Percentiles rank a stretch among this genome's conserved stretches.
These are phyloP conservation scores for Andrena camellia DNA, from an alignment of 2,888 invertebrate genomes.

Conservation along the genomic window DNA sequence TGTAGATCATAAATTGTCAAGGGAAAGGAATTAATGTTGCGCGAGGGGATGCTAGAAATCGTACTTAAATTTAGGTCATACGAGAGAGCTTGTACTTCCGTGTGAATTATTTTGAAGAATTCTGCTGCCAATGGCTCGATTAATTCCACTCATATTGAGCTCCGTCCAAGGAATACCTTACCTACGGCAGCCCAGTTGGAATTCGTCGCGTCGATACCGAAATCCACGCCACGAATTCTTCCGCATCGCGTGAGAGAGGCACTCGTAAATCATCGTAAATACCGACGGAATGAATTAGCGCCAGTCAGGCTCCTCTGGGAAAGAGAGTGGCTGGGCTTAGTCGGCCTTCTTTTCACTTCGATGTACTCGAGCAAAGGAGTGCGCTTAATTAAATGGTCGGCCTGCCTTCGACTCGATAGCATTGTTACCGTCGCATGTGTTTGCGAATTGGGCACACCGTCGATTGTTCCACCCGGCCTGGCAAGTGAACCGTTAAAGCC, in stretches of 20 bases:
- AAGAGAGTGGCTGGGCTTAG: neutral
- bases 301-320: constrained; percentile 1
- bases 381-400: constrained; percentile 61
- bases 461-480: constrained; percentile 44
- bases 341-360: constrained; percentile 24
- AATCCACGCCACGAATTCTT: constrained; percentile 31
- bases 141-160: neutral
- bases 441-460: constrained; percentile 22
- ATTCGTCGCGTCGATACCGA: constrained; percentile 13
- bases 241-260: constrained; percentile 46
- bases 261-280: constrained; percentile 49
- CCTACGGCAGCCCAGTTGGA: neutral
- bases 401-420: constrained; percentile 12
- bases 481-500: constrained; percentile 70
- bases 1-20: too few species aligned
- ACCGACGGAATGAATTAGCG: constrained; percentile 45
- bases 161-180: constrained; percentile 5
- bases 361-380: constrained; percentile 47
- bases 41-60: too few species aligned
- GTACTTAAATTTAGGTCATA: neutral
- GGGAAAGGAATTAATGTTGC: too few species aligned
- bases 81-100: constrained; percentile 2
- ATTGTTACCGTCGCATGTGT: constrained; percentile 60
- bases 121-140: neutral
- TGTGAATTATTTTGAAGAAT: constrained; percentile 17